Conservation (phyloP, 2,797 vertebrate genomes). For the Odontamblyopus lacepedii region DNA sequence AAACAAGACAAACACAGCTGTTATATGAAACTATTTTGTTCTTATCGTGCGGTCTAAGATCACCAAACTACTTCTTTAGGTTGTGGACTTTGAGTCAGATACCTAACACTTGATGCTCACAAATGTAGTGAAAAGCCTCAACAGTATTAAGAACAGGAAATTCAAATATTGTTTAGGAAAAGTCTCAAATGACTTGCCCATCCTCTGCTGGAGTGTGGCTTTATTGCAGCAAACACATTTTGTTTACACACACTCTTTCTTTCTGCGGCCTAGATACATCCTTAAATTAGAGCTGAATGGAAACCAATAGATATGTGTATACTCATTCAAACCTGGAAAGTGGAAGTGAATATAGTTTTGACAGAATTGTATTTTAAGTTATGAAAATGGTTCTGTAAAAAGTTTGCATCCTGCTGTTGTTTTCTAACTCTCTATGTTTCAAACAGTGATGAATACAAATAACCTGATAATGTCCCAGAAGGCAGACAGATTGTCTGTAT, state of each 20-base stretch:
- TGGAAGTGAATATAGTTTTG: not conserved
- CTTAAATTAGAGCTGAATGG: not conserved
- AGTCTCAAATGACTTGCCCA: not conserved
- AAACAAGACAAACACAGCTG: slow-evolving; percentile 14
- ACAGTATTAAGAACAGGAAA: not conserved
- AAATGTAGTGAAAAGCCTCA: not conserved
- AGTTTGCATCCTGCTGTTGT: slow-evolving; percentile 24
- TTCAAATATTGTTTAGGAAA: not conserved
- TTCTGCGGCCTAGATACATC: not conserved
- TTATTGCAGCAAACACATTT: not conserved
- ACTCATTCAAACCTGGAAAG: not conserved
- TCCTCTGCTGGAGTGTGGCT: not conserved
- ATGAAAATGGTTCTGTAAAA: slow-evolving; percentile 32
- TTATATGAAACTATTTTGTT: slow-evolving; percentile 19
- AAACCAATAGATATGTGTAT: slow-evolving; percentile 2
- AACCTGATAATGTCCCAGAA: slow-evolving; percentile 13
- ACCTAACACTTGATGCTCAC: not conserved
- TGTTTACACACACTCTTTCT: not conserved
- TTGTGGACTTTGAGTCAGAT: not conserved
- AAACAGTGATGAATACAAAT: slow-evolving; percentile 25
- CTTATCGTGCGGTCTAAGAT: not conserved
- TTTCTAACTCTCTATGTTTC: slow-evolving; percentile 31
- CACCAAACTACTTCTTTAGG: not conserved
- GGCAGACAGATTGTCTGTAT: slow-evolving; percentile 21
- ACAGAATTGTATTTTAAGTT: slow-evolving; percentile 30